Evolutionary conservation across 1,140 invertebrate species (phyloP), one percentile per base, ranked within the genome.

Genomic region (Coelopa frigida): DNA sequence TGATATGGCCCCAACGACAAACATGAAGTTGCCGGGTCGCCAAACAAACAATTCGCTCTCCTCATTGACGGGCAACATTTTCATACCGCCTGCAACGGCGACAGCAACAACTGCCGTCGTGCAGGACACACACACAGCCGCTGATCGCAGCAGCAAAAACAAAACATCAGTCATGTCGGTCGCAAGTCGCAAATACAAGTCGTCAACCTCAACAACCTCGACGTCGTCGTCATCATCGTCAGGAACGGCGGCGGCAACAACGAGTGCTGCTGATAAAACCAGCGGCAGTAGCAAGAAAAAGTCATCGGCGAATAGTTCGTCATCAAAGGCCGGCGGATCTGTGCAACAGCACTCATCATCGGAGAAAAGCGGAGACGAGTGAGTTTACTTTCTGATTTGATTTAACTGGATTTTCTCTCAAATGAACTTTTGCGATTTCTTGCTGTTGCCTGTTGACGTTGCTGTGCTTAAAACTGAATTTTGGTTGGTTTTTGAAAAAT

Each of bases 1-100:
- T 27, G 49, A 51, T 49, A 67, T 70, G 67, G 58, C 67, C 51
- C 67, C 67, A 51, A 59, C 61, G 35, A 61, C 56, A n/a, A 69
- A 67, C 54, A 62, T 73, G 12, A 78, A 78, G 55, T 75, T 76
- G 50, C 74, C 79, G 17, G 85, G 85, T 20, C 71, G 88, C 41
- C 87, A 89, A 68, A 91, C 88, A 3, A 91, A 91, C 61, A 91
- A 90, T 69, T 90, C 87, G 2, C 71, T 91, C 11, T 83, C 87
- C 2, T 86, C 84, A 5, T 82, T 85, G 22, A 86, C 85, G 12
- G 87, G 85, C 15, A 83, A 87, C 59, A 87, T 89, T 44, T 75
- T 87, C 18, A 88, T 89, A 64, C 81, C 84, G 27, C 71, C 77
- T 7, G 36, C 44, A 10, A 33, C 39, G 37, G 17, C 18, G 21